phyloP scores from a whole-genome alignment of 92 coral and sea anemone genomes.

The Palythoa grandis region DNA sequence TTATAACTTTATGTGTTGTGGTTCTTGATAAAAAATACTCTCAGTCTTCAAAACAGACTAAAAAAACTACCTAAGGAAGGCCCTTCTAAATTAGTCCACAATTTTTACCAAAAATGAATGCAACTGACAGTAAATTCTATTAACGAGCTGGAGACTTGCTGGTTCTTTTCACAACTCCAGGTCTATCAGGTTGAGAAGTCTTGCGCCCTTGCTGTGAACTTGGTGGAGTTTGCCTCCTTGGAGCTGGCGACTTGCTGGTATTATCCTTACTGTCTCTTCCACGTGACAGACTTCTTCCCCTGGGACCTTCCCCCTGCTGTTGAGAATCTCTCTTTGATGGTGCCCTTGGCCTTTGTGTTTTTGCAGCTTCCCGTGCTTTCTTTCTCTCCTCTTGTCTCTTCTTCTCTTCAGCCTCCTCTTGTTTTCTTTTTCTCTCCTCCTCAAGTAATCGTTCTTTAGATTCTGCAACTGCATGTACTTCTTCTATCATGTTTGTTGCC shows the following conservation, averaged over 20 bases:
- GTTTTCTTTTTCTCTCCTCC: constrained; percentile 79
- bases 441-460: constrained; percentile 86
- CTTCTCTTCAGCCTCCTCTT: constrained; percentile 87
- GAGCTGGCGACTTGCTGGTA: constrained; percentile 69
- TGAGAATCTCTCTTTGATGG: constrained; percentile 70
- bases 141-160: constrained; percentile 73
- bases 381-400: constrained; percentile 84
- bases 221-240: constrained; percentile 30
- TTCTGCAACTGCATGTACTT: constrained; percentile 96
- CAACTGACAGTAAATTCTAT: not conserved
- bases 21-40: too few species aligned
- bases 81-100: too few species aligned
- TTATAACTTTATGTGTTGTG: too few species aligned
- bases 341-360: constrained; percentile 56
- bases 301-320: constrained; percentile 54
- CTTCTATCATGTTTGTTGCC: constrained; percentile 99
- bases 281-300: constrained; percentile 81
- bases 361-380: constrained; percentile 75
- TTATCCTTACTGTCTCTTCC: constrained; percentile 74
- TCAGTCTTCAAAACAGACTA: too few species aligned
- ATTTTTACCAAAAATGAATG: not conserved
- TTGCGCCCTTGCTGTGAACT: constrained; percentile 9
- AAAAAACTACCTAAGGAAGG: too few species aligned
- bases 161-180: constrained; percentile 78
- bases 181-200: constrained; percentile 51